Base-by-base conservation (phyloP, 2,113 vertebrate species). In the Calidris pugnax region DNA sequence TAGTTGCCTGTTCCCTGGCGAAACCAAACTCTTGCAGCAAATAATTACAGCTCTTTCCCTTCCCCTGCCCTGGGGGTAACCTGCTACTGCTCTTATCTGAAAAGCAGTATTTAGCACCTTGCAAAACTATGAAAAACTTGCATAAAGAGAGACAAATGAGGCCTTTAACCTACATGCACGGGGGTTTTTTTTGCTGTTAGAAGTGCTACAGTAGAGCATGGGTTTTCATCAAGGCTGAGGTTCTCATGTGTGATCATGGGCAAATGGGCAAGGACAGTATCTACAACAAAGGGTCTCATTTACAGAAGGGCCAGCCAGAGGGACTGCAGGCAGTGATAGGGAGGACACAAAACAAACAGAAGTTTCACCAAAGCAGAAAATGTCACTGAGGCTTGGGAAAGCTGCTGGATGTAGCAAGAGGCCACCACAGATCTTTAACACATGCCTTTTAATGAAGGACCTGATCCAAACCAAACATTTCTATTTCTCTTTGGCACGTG, bases 41-140 rank as follows among this genome's bases (percentile, higher is more conserved):
- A 56, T 94, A 92, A 89, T 84, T 84, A 87, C 83, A 93, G 80
- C 26, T 93, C 85, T 72, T 89, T 30, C 73, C n/a, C 86, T 77
- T 80, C 47, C 90, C 55, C 43, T 81, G 51, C 64, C 94, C 80
- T 14, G 51, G 17, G 35, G 80, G 35, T 24, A 27, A 30, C 56
- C 24, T 10, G 35, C 50, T 74, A 55, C 35, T 78, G 55, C 76
- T 92, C 67, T 83, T 78, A 75, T 12, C 80, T 63, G 41, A 81
- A 87, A 87, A 95, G 51, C 37, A 59, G 14, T 59, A 81, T 63
- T 92, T 62, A 90, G 28, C 19, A 23, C 35, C 35, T 83, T 85
- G 47, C 55, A 67, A 35, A 95, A 95, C 51, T 39, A 95, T 39
- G 64, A 87, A 78, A 89, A 90, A 59, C 56, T 80, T 88, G 63